phyloP scores from a whole-genome alignment of 2,888 invertebrate genomes.

The Zele albiditarsus region DNA sequence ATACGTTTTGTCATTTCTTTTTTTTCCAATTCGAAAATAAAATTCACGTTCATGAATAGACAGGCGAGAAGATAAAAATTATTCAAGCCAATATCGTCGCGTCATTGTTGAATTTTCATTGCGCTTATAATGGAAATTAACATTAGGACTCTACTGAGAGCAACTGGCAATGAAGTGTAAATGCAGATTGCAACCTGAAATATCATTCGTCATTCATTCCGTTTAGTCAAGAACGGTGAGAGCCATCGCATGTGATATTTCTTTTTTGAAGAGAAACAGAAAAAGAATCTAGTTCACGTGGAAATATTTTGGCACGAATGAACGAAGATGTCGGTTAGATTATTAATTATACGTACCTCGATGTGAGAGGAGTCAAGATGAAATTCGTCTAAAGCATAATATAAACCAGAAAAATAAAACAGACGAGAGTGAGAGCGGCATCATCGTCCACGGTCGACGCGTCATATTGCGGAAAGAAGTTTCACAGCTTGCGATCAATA shows the following conservation, averaged over 20 bases:
- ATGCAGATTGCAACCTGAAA: background rate
- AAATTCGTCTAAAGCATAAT: constrained; percentile 45
- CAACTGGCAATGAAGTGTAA: background rate
- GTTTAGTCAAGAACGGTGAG: constrained; percentile 35
- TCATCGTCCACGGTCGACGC: constrained; percentile 9
- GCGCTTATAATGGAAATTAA: background rate
- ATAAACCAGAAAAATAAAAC: background rate
- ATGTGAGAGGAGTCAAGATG: constrained; percentile 45
- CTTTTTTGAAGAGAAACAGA: background rate
- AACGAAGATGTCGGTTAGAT: constrained; percentile 35
- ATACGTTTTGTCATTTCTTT: background rate
- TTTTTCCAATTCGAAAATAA: background rate
- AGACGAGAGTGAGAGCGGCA: background rate
- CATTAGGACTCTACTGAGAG: background rate
- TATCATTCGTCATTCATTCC: background rate
- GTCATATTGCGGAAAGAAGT: constrained; percentile 56
- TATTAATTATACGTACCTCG: constrained; percentile 48
- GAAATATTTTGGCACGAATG: constrained; percentile 45
- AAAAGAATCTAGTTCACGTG: constrained; percentile 50
- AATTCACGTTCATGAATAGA: background rate
- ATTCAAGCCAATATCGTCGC: background rate
- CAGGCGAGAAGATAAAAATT: background rate
- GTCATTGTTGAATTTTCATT: background rate
- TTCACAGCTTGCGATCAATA: constrained; percentile 53
- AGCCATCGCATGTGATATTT: constrained; percentile 20